Percentiles rank a stretch among this genome's conserved stretches.
phyloP scores from a whole-genome alignment of 2,888 invertebrate genomes.

The Lapara coniferarum region DNA sequence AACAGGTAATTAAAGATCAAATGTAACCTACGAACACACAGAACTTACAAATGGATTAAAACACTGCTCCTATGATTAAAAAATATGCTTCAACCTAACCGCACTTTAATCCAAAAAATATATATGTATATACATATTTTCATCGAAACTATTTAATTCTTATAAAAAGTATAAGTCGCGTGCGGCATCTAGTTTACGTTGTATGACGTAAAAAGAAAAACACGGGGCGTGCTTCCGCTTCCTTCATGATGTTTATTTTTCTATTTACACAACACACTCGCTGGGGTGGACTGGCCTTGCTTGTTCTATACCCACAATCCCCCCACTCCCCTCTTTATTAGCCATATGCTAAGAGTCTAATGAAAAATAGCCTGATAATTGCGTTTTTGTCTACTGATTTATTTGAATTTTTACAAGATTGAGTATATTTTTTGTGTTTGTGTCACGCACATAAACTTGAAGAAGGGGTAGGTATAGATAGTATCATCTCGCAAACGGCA shows the following conservation, averaged over 20 bases:
- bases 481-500: no score
- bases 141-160: background rate
- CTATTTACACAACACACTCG: conserved; percentile 21
- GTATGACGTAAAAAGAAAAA: conserved; percentile 16
- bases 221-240: conserved; percentile 21
- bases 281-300: conserved; percentile 7
- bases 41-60: no score
- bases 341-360: background rate
- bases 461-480: no score
- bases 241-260: conserved; percentile 28
- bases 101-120: no score
- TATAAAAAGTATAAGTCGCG: conserved; percentile 4
- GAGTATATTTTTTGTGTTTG: background rate
- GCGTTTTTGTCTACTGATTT: no score
- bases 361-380: background rate
- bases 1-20: no score
- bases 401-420: no score
- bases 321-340: background rate
- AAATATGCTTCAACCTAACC: no score
- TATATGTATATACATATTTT: background rate
- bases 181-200: conserved; percentile 14
- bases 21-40: no score
- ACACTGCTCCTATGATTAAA: no score
- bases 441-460: background rate
- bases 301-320: background rate